phyloP scores from a whole-genome alignment of 2,888 invertebrate species.

The Athalia cordata region DNA sequence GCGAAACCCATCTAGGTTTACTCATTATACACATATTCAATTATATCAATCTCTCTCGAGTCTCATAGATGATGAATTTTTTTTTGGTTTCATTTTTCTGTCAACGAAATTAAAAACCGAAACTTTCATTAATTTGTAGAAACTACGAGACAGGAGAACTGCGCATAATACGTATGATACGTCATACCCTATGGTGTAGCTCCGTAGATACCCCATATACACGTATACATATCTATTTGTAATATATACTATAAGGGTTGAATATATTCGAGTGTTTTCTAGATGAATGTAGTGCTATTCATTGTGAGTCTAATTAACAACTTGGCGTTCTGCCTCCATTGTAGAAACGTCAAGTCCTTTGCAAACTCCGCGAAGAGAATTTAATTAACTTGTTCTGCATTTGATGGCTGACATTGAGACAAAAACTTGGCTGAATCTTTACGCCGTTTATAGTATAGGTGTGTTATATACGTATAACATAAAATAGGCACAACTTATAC shows the following conservation, averaged over 20 bases:
- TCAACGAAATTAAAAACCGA: too few species aligned
- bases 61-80: too few species aligned
- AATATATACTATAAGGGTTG: conserved; percentile 46
- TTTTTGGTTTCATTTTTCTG: too few species aligned
- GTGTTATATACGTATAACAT: neutral
- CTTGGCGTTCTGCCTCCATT: conserved; percentile 52
- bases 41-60: too few species aligned
- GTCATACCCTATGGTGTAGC: too few species aligned
- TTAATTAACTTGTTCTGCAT: conserved; percentile 69
- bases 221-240: neutral
- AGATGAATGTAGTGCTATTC: conserved; percentile 62
- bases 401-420: conserved; percentile 57
- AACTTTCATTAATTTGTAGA: too few species aligned
- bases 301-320: conserved; percentile 65
- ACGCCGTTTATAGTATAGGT: neutral
- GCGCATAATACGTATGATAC: too few species aligned
- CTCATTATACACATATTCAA: too few species aligned
- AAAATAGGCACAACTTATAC: too few species aligned
- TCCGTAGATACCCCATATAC: neutral
- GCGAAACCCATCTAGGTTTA: too few species aligned
- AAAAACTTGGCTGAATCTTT: conserved; percentile 12
- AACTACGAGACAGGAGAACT: too few species aligned
- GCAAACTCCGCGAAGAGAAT: conserved; percentile 58
- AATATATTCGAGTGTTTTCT: conserved; percentile 57
- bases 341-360: conserved; percentile 48